phyloP scores from a whole-genome alignment of 37 sponge, comb jelly and placozoan genomes.

The Ephydatia muelleri region DNA sequence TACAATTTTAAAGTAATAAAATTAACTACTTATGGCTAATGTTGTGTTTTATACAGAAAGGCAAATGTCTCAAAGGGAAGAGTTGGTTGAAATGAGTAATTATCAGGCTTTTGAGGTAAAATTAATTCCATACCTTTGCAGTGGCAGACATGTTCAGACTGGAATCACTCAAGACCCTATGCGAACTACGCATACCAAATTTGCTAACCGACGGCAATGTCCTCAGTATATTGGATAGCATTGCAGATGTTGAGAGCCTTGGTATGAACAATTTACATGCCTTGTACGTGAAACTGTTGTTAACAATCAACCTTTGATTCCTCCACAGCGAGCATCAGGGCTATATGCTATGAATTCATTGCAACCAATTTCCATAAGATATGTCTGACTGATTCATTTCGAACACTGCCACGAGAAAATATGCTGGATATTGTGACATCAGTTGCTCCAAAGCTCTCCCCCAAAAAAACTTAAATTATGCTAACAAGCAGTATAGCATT shows the following conservation, averaged over 20 bases:
- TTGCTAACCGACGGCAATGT: slow-evolving; percentile 3
- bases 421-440: slow-evolving; percentile 12
- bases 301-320: not conserved
- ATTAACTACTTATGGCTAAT: too few relatives aligned
- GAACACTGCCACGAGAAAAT: slow-evolving; percentile 10
- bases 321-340: not conserved
- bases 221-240: not conserved
- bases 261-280: too few relatives aligned
- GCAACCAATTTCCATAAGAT: slow-evolving; percentile 10
- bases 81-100: not conserved
- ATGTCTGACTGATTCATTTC: slow-evolving; percentile 6
- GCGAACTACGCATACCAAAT: slow-evolving; percentile 6
- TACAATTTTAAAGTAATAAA: too few relatives aligned
- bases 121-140: not conserved
- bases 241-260: slow-evolving; percentile 5
- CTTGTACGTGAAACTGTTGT: too few relatives aligned
- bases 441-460: slow-evolving; percentile 2
- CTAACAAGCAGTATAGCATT: not conserved
- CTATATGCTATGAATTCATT: slow-evolving; percentile 17
- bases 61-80: too few relatives aligned
- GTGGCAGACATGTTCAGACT: slow-evolving; percentile 29
- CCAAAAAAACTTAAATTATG: not conserved
- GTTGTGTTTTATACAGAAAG: too few relatives aligned
- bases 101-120: not conserved
- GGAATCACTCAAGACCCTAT: slow-evolving; percentile 5